Conservation (phyloP, 2,113 vertebrate genomes). For the Papio anubis region DNA sequence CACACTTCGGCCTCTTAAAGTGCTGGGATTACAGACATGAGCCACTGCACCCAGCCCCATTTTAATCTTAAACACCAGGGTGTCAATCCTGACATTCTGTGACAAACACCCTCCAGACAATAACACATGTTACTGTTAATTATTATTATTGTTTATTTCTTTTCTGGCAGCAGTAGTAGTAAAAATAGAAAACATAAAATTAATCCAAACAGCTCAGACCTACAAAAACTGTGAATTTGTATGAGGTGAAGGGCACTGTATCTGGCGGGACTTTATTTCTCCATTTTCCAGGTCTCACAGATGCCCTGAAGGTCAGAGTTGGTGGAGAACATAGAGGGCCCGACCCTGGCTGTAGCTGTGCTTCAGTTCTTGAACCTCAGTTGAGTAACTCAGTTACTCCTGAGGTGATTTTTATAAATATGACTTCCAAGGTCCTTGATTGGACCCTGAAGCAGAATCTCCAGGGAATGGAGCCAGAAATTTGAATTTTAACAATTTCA, state of each 20-base stretch:
- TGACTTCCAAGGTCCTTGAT: not conserved
- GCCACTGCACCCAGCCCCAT: too few species aligned
- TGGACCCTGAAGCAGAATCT: not conserved
- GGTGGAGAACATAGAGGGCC: not conserved
- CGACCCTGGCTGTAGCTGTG: not conserved
- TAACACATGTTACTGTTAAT: not conserved
- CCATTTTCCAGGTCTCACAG: not conserved
- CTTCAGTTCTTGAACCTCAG: not conserved
- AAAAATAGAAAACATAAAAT: slow-evolving; percentile 1
- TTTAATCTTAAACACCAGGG: not conserved
- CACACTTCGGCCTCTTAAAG: too few species aligned
- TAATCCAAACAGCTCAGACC: not conserved
- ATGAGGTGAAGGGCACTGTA: not conserved
- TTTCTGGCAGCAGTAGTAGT: not conserved
- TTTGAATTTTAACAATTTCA: not conserved
- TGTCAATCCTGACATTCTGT: not conserved
- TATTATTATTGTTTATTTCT: not conserved
- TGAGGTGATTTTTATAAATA: not conserved
- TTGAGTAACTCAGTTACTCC: too few species aligned
- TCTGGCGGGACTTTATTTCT: not conserved
- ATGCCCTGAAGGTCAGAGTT: not conserved
- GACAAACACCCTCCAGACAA: too few species aligned
- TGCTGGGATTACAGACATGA: too few species aligned
- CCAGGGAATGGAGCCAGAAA: not conserved
- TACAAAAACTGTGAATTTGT: not conserved